phyloP scores from a whole-genome alignment of 2,888 invertebrate genomes.

The Lasioglossum zephyrum region DNA sequence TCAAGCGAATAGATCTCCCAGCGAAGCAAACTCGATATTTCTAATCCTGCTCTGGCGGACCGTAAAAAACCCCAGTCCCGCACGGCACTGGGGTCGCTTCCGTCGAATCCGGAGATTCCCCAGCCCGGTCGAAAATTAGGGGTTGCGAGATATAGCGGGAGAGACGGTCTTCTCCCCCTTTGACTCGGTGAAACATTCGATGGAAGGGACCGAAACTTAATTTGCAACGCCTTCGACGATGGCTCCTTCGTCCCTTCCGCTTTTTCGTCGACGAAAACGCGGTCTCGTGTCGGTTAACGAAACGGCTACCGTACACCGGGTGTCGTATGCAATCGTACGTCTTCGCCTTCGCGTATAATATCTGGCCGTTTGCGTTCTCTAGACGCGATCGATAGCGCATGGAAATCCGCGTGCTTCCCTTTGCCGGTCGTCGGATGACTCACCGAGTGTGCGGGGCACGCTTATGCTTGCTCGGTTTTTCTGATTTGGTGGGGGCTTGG shows the following conservation, averaged over 20 bases:
- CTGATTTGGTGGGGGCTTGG: not conserved
- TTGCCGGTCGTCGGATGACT: slow-evolving; percentile 31
- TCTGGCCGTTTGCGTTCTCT: slow-evolving; percentile 16
- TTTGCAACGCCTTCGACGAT: slow-evolving; percentile 64
- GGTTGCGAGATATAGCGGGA: slow-evolving; percentile 45
- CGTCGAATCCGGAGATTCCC: slow-evolving; percentile 50
- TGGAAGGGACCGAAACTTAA: slow-evolving; percentile 59
- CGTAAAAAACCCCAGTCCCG: not conserved
- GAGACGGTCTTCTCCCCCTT: slow-evolving; percentile 41
- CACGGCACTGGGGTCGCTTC: slow-evolving; percentile 32
- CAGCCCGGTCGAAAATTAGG: slow-evolving; percentile 67
- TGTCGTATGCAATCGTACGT: slow-evolving; percentile 22
- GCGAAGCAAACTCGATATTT: slow-evolving; percentile 7
- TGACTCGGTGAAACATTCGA: slow-evolving; percentile 24
- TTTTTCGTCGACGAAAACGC: slow-evolving; percentile 7
- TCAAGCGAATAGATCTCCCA: not conserved
- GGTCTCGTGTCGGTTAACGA: slow-evolving; percentile 37
- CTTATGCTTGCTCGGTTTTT: slow-evolving; percentile 1
- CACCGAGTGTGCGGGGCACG: slow-evolving; percentile 12
- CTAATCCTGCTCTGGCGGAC: not conserved
- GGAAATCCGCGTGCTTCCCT: slow-evolving; percentile 31
- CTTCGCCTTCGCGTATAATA: slow-evolving; percentile 34
- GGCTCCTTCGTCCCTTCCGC: slow-evolving; percentile 27
- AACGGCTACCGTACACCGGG: slow-evolving; percentile 9
- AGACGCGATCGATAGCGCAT: slow-evolving; percentile 34